phyloP scores from a whole-genome alignment of 2,797 vertebrate species.

The Onychomys torridus region DNA sequence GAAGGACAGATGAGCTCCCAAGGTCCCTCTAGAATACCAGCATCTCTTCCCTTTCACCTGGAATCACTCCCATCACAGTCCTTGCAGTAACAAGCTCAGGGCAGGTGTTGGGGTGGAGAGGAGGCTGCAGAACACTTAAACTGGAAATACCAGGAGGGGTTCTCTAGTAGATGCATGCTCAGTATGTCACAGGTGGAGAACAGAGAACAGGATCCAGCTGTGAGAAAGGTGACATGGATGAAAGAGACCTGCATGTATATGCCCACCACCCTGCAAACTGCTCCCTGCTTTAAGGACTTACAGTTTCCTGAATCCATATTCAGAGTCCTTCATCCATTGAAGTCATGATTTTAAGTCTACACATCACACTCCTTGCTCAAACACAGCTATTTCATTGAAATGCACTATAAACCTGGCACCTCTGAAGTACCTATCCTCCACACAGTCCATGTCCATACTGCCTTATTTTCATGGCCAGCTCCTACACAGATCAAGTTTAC shows the following conservation, averaged over 20 bases:
- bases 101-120: too few relatives aligned
- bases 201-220: not conserved
- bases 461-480: not conserved
- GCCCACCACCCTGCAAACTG: not conserved
- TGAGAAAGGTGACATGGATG: not conserved
- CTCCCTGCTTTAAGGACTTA: not conserved
- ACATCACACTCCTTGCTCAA: not conserved
- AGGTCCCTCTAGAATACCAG: not conserved
- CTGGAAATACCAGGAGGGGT: not conserved
- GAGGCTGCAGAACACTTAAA: not conserved
- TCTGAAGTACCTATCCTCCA: not conserved
- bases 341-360: not conserved
- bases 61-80: not conserved
- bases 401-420: not conserved
- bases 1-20: not conserved
- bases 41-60: not conserved
- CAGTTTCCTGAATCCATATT: not conserved
- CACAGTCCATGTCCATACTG: not conserved
- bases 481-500: not conserved
- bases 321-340: not conserved
- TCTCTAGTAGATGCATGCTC: not conserved
- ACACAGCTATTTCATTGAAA: not conserved
- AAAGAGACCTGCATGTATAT: not conserved
- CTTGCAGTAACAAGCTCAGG: not conserved
- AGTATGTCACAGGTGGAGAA: not conserved